Percentiles rank a stretch among this genome's conserved stretches.
phyloP scores from a whole-genome alignment of 2,797 vertebrate genomes.

The Hypotaenidia philippensis region DNA sequence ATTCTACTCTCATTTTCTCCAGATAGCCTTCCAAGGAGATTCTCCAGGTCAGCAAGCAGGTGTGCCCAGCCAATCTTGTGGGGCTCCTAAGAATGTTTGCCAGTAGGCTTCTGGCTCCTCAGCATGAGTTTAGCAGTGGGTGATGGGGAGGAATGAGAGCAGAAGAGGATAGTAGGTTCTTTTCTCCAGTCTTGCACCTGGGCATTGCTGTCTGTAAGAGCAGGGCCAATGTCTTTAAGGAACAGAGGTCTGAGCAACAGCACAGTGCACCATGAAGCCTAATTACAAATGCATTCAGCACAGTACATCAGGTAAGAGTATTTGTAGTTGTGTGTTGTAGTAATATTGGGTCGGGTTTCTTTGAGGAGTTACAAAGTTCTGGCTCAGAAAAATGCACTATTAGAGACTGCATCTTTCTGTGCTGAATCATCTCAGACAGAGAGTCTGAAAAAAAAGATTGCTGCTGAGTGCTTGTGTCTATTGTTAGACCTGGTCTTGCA shows the following conservation, averaged over 20 bases:
- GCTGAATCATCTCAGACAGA: conserved; percentile 35
- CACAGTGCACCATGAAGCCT: not conserved
- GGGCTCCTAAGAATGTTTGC: not conserved
- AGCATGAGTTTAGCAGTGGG: fast-evolving
- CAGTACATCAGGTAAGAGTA: fast-evolving
- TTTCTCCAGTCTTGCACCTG: not conserved
- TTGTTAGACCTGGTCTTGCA: not conserved
- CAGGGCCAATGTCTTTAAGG: not conserved
- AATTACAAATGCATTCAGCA: not conserved
- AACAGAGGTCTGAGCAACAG: not conserved
- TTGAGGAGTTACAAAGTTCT: conserved; percentile 9
- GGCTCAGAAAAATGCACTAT: conserved; percentile 3
- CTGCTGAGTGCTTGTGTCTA: not conserved
- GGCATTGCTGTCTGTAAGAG: not conserved
- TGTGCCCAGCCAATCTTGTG: not conserved
- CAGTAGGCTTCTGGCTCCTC: not conserved
- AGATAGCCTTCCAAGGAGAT: not conserved
- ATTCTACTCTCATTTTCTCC: not conserved
- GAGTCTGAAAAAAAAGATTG: conserved; percentile 1
- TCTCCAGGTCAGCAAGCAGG: not conserved
- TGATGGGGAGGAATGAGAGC: not conserved
- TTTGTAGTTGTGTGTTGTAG: not conserved
- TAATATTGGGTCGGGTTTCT: not conserved
- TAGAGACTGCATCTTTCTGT: not conserved
- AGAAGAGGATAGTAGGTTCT: not conserved